phyloP scores from a whole-genome alignment of 2,113 vertebrate species.

The Rhabdornis inornatus region DNA sequence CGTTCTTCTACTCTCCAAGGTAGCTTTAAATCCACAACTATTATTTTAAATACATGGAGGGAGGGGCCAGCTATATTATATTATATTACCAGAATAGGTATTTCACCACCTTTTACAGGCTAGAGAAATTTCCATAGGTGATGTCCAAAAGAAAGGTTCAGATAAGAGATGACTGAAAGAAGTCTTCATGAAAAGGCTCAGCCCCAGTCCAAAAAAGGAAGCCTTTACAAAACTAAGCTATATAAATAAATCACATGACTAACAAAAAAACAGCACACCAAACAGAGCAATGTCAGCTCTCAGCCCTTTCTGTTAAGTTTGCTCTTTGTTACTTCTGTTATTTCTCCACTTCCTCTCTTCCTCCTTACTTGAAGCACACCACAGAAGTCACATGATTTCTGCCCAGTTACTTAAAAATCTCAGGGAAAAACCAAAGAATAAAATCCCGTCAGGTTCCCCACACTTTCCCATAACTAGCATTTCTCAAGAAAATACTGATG shows the following conservation, averaged over 20 bases:
- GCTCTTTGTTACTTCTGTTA: not conserved
- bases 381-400: not conserved
- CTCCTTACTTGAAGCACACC: not conserved
- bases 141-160: not conserved
- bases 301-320: not conserved
- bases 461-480: not conserved
- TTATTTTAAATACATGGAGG: not conserved
- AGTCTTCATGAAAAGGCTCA: not conserved
- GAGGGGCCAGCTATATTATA: not conserved
- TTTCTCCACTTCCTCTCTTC: not conserved
- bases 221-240: not conserved
- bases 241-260: not conserved
- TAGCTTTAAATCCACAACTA: not conserved
- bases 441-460: not conserved
- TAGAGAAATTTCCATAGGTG: not conserved
- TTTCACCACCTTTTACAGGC: not conserved
- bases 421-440: not conserved
- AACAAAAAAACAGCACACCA: conserved; percentile 15
- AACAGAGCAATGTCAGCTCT: not conserved
- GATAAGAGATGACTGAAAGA: not conserved
- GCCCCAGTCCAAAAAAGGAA: not conserved
- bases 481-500: not conserved
- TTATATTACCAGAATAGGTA: not conserved
- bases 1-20: not conserved
- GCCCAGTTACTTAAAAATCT: not conserved